phyloP scores from a whole-genome alignment of 1,140 invertebrate species.

The Mycetomoellerius zeteki region DNA sequence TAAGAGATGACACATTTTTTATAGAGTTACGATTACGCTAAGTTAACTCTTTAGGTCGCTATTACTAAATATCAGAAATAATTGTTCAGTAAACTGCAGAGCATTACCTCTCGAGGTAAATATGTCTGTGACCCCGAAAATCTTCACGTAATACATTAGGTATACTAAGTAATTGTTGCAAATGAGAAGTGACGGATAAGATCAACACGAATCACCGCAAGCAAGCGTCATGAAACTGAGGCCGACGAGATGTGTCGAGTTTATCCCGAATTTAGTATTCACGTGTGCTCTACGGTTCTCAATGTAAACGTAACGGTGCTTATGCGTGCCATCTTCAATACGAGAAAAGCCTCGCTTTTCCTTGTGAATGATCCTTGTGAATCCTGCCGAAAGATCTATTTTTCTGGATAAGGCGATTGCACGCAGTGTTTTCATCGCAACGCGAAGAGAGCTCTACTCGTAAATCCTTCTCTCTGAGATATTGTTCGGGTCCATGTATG shows the following conservation, averaged over 20 bases:
- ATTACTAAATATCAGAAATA: not conserved
- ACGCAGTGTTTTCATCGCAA: not conserved
- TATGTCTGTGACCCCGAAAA: not conserved
- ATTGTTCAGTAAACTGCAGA: not conserved
- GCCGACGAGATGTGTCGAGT: not conserved
- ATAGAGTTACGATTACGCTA: not conserved
- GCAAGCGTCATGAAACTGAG: slow-evolving; percentile 28
- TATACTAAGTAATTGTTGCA: slow-evolving; percentile 16
- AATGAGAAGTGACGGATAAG: slow-evolving; percentile 35
- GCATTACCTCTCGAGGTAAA: not conserved
- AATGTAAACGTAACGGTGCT: not conserved
- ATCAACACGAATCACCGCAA: slow-evolving; percentile 25
- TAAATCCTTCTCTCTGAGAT: slow-evolving; percentile 55
- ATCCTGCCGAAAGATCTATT: slow-evolving; percentile 10
- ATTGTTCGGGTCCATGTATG: not conserved
- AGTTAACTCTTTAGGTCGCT: not conserved
- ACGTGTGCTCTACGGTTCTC: not conserved
- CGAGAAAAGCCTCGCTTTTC: not conserved
- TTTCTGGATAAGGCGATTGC: slow-evolving; percentile 8
- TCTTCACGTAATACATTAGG: slow-evolving; percentile 4
- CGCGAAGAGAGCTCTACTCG: slow-evolving; percentile 18
- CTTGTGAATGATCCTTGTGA: not conserved
- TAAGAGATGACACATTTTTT: not conserved
- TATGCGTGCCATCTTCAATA: not conserved
- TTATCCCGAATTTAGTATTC: slow-evolving; percentile 42